Evolutionary conservation across 2,888 invertebrate genomes (phyloP).

Genomic region (Nudaria mundana): DNA sequence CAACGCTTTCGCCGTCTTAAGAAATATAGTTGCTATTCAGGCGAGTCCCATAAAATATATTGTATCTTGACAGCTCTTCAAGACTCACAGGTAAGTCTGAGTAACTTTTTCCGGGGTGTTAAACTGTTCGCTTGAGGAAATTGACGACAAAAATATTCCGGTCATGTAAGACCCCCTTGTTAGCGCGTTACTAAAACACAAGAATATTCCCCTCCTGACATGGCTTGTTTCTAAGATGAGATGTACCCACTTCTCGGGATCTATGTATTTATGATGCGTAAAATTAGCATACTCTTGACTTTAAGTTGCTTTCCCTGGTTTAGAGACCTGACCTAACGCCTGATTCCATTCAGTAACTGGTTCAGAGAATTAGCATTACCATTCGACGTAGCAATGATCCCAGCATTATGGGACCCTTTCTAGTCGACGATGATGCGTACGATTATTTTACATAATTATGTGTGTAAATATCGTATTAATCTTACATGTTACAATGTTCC

Average conservation of each 20-base stretch:
- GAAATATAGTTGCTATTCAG: constrained; percentile 45
- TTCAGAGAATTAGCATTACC: too few species aligned
- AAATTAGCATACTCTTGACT: too few species aligned
- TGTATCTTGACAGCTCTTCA: constrained; percentile 52
- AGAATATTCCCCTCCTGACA: constrained; percentile 59
- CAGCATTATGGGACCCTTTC: too few species aligned
- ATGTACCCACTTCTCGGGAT: constrained; percentile 36
- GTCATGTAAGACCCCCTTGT: constrained; percentile 74
- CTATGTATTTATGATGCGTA: constrained; percentile 54
- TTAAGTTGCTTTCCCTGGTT: too few species aligned
- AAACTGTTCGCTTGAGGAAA: constrained; percentile 71
- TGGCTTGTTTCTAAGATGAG: constrained; percentile 55
- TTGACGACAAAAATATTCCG: constrained; percentile 77
- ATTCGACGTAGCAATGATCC: too few species aligned
- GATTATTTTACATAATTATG: too few species aligned
- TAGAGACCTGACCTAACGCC: too few species aligned
- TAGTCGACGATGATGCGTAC: too few species aligned
- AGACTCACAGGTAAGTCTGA: constrained; percentile 64
- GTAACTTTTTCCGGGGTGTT: constrained; percentile 66
- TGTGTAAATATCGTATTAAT: too few species aligned
- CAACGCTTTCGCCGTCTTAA: constrained; percentile 33
- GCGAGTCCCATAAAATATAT: constrained; percentile 53
- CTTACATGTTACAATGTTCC: too few species aligned
- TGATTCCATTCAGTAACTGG: too few species aligned
- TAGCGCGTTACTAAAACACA: constrained; percentile 67